Evolutionary conservation across 2,888 invertebrate species (phyloP), one percentile per base, ranked within the genome.

Genomic region (Leptopilina myrica): DNA sequence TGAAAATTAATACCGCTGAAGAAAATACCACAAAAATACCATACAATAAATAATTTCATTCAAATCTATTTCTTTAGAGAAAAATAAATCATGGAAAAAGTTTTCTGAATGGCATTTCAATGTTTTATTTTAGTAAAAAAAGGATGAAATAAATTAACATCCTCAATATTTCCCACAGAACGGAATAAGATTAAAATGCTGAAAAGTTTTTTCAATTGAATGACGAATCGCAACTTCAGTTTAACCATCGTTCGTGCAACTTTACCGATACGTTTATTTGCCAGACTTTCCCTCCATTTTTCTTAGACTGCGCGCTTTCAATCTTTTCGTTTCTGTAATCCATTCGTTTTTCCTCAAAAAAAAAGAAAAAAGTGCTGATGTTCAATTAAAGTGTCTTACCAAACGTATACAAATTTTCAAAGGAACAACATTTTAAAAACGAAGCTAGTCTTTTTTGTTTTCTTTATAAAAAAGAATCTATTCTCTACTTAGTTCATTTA

Each of bases 171-270:
- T 49, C 26, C 2, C 26, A 15, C n/a, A 40, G 9, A 56, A 33
- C 9, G 53, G n/a, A 56, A n/a, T n/a, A n/a, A 56, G 33, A 33
- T 56, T 49, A 67, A 56, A 56, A 56, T 73, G 33, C 40, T 73
- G 33, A 56, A 56, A 33, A 33, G 73, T 56, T 40, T 33, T 53
- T 9, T 73, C 73, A 73, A 26, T 73, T 33, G 56, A 73, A 53
- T 56, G 73, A 56, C 49, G 67, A 69, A 69, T 69, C 26, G 53
- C 15, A 66, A 15, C 46, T 66, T 66, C 65, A 40, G 26, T 65
- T 43, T 43, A 15, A n/a, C 66, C 66, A 66, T n/a, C 43, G 9
- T 66, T 43, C 40, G n/a, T 4, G 15, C n/a, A 66, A 66, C 6
- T 66, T 69, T 26, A 20, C n/a, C 69, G 26, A 69, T 69, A 33